phyloP scores from a whole-genome alignment of 2,113 vertebrate genomes.

The cattle (Bos taurus) region DNA sequence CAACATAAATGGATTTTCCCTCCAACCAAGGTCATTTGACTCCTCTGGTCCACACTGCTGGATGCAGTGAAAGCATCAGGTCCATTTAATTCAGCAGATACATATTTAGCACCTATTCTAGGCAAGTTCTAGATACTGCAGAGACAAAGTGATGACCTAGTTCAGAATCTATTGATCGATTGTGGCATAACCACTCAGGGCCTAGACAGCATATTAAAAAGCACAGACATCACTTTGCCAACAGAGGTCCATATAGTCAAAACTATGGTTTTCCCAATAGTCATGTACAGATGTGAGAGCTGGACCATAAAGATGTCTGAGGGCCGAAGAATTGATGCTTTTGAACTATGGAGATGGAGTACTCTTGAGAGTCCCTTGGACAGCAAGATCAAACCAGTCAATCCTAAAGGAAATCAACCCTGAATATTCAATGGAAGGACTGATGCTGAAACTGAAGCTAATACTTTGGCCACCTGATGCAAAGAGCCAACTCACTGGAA shows the following conservation, averaged over 20 bases:
- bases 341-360: neutral
- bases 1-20: neutral
- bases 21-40: neutral
- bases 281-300: neutral
- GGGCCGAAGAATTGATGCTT: neutral
- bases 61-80: no score
- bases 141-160: neutral
- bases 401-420: neutral
- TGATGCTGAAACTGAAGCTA: neutral
- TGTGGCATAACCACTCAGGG: neutral
- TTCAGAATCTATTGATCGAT: neutral
- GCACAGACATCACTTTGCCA: neutral
- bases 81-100: neutral
- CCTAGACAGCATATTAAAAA: neutral
- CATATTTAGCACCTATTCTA: neutral
- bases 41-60: neutral
- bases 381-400: neutral
- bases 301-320: neutral
- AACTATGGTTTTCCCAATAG: neutral
- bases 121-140: neutral
- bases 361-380: neutral
- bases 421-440: neutral
- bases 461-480: neutral
- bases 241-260: neutral
- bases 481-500: neutral